Conservation (phyloP, 2,113 vertebrate genomes). For the Trogon surrucura region DNA sequence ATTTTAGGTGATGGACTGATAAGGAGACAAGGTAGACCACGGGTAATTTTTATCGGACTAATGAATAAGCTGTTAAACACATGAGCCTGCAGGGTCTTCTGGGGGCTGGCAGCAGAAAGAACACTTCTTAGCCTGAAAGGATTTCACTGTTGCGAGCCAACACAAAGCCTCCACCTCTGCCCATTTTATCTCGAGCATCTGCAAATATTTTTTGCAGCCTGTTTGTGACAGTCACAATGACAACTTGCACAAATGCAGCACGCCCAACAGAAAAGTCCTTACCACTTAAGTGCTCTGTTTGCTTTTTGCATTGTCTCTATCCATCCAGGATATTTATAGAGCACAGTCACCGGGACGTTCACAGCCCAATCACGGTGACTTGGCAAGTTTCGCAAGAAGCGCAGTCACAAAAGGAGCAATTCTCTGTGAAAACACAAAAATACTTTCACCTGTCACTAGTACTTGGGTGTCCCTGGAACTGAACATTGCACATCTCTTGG, state of each 20-base stretch:
- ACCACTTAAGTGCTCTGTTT: neutral
- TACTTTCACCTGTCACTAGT: neutral
- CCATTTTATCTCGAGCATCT: constrained; percentile 15
- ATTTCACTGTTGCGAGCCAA: neutral
- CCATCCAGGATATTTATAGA: constrained; percentile 37
- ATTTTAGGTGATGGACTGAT: neutral
- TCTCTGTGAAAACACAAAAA: neutral
- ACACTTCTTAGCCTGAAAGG: neutral
- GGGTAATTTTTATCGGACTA: neutral
- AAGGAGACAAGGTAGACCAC: neutral
- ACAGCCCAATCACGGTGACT: neutral
- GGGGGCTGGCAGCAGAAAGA: neutral
- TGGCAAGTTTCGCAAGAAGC: neutral
- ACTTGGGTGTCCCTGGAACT: neutral
- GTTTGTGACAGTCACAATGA: neutral
- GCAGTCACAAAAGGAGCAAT: rapidly evolving
- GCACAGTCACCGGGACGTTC: neutral
- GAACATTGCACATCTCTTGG: neutral
- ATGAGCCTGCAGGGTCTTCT: neutral
- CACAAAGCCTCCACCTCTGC: neutral
- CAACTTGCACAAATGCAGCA: neutral
- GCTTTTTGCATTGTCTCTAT: neutral
- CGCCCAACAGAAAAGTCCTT: neutral
- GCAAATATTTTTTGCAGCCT: constrained; percentile 30
- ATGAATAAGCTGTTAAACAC: neutral